phyloP scores from a whole-genome alignment of 2,888 invertebrate genomes.

The Ctena decussata region DNA sequence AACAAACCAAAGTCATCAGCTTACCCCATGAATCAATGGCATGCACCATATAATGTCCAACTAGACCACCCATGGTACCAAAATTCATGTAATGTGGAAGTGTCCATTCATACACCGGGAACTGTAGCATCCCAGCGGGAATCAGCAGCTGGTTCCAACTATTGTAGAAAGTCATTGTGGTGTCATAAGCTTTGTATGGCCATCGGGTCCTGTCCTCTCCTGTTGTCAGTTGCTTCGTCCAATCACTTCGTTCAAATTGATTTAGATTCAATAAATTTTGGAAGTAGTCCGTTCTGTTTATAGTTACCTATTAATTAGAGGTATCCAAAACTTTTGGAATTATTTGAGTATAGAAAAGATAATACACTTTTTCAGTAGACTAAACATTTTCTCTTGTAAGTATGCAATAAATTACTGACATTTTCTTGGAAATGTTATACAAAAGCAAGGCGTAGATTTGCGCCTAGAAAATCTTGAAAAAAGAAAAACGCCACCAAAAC shows the following conservation, averaged over 20 bases:
- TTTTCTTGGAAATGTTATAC: too few relatives aligned
- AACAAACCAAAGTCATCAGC: slow-evolving; percentile 13
- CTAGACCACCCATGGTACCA: slow-evolving; percentile 79
- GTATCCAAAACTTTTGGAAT: too few relatives aligned
- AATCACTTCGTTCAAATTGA: slow-evolving; percentile 85
- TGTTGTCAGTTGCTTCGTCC: slow-evolving; percentile 69
- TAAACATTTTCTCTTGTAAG: too few relatives aligned
- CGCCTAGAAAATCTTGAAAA: too few relatives aligned
- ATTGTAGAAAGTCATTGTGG: slow-evolving; percentile 72
- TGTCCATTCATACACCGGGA: slow-evolving; percentile 80
- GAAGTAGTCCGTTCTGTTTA: slow-evolving; percentile 89
- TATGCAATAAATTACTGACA: too few relatives aligned
- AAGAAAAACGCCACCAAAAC: too few relatives aligned
- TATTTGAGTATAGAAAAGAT: too few relatives aligned
- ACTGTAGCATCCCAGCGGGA: slow-evolving; percentile 82
- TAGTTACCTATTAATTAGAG: slow-evolving; percentile 86
- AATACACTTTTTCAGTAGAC: too few relatives aligned
- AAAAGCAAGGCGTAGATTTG: too few relatives aligned
- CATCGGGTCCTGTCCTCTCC: slow-evolving; percentile 72
- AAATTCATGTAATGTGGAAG: slow-evolving; percentile 81
- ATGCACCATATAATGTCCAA: slow-evolving; percentile 77
- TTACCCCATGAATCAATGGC: slow-evolving; percentile 81
- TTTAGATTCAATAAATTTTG: slow-evolving; percentile 88
- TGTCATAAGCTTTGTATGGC: slow-evolving; percentile 72
- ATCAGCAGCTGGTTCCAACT: slow-evolving; percentile 82